These are phyloP conservation scores for Encarsia formosa DNA, from an alignment of 2,888 invertebrate genomes.

Conservation along the genomic window DNA sequence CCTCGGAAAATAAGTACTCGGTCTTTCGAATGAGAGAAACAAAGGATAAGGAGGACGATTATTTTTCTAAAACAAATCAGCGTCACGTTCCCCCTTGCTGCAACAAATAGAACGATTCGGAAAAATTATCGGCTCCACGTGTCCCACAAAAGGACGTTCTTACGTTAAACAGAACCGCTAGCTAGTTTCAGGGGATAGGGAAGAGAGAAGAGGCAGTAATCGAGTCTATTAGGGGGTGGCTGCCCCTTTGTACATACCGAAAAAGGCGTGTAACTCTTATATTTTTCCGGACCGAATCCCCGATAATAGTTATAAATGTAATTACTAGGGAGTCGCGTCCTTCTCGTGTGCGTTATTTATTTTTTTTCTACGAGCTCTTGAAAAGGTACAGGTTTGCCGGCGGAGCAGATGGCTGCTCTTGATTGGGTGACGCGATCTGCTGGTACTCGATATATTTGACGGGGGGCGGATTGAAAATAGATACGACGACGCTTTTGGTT, in stretches of 20 bases:
- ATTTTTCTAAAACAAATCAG: conserved; percentile 23
- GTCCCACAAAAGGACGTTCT: too few relatives aligned
- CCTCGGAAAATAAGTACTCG: background rate
- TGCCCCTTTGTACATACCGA: too few relatives aligned
- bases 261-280: too few relatives aligned
- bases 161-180: too few relatives aligned
- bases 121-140: conserved; percentile 30
- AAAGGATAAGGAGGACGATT: background rate
- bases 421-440: background rate
- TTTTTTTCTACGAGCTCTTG: background rate
- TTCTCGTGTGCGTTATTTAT: background rate
- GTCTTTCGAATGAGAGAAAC: background rate
- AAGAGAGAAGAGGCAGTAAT: background rate
- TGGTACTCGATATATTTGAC: background rate
- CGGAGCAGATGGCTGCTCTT: conserved; percentile 3
- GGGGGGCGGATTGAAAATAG: background rate
- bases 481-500: too few relatives aligned
- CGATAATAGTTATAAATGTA: too few relatives aligned
- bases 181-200: conserved; percentile 3
- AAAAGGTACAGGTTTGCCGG: too few relatives aligned
- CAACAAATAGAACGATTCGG: conserved; percentile 35
- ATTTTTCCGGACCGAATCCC: background rate
- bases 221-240: background rate
- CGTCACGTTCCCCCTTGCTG: conserved; percentile 15
- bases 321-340: too few relatives aligned